Conservation (phyloP, 2,113 vertebrate species). For the Nanorana parkeri region DNA sequence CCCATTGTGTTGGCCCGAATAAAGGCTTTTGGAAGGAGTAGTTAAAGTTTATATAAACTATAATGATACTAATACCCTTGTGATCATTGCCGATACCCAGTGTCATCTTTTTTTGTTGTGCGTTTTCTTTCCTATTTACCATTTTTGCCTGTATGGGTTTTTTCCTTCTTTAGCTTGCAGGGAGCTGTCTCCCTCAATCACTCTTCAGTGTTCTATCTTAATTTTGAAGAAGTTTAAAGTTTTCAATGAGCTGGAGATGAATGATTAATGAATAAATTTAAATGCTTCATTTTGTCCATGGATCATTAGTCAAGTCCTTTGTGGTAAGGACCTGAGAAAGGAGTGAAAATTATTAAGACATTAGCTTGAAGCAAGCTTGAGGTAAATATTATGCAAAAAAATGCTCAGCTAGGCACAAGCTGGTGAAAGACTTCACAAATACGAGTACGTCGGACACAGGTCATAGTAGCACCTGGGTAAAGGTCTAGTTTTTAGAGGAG, state of each 20-base stretch:
- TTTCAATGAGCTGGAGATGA: conserved; percentile 99
- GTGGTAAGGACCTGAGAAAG: conserved; percentile 99
- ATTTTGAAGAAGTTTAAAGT: conserved; percentile 99
- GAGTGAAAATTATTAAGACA: conserved; percentile 99
- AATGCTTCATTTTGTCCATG: conserved; percentile 99
- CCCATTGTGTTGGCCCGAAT: conserved; percentile 94
- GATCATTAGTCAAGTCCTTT: conserved; percentile 99
- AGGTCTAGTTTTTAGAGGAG: background rate
- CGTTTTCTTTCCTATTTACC: conserved; percentile 82
- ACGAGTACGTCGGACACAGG: background rate
- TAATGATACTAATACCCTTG: conserved; percentile 83
- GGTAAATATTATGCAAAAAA: conserved; percentile 98
- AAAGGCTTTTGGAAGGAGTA: conserved; percentile 82
- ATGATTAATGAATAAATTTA: conserved; percentile 99
- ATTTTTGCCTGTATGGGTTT: conserved; percentile 60
- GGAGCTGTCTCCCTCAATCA: conserved; percentile 98
- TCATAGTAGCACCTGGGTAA: background rate
- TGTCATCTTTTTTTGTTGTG: conserved; percentile 80
- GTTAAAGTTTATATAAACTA: conserved; percentile 83
- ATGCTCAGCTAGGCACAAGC: conserved; percentile 73
- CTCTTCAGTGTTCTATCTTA: conserved; percentile 99
- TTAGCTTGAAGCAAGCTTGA: conserved; percentile 99
- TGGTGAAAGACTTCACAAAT: conserved; percentile 68
- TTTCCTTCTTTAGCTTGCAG: conserved; percentile 71
- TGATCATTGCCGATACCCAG: conserved; percentile 71